These are phyloP conservation scores for Pachydiplax longipennis DNA, from an alignment of 2,888 invertebrate genomes.

Conservation along the genomic window DNA sequence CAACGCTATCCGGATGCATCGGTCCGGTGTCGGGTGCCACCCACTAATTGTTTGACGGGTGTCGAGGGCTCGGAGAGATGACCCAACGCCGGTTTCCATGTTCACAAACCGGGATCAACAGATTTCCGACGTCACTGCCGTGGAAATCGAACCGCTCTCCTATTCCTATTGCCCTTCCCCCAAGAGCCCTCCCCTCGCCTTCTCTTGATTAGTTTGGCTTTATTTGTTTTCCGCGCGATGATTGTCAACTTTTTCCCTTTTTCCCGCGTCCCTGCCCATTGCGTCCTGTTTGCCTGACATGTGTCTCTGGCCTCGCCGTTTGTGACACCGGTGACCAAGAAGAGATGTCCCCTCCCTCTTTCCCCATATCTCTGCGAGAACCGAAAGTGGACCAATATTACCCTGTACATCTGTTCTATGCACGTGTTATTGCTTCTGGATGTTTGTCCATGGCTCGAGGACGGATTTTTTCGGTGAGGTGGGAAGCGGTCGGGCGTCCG, in stretches of 20 bases:
- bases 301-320: background rate
- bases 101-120: constrained; percentile 34
- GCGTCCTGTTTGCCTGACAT: background rate
- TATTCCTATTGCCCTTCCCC: background rate
- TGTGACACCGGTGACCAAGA: background rate
- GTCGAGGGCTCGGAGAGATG: background rate
- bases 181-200: background rate
- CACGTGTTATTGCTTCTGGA: constrained; percentile 20
- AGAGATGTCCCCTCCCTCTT: background rate
- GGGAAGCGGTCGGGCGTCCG: background rate
- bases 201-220: constrained; percentile 38
- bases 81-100: background rate
- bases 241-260: constrained; percentile 43
- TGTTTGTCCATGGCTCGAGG: background rate
- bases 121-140: constrained; percentile 13
- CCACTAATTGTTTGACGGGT: background rate
- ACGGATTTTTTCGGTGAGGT: background rate
- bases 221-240: constrained; percentile 33
- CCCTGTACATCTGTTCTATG: constrained; percentile 2
- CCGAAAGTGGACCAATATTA: background rate
- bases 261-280: background rate
- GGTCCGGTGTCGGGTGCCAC: background rate
- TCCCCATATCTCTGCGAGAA: background rate
- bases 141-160: background rate
- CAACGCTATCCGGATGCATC: background rate